Percentiles rank a stretch among this genome's conserved stretches.
These are phyloP conservation scores for Drosophila sordidula DNA, from an alignment of 2,888 invertebrate species.

Conservation along the genomic window DNA sequence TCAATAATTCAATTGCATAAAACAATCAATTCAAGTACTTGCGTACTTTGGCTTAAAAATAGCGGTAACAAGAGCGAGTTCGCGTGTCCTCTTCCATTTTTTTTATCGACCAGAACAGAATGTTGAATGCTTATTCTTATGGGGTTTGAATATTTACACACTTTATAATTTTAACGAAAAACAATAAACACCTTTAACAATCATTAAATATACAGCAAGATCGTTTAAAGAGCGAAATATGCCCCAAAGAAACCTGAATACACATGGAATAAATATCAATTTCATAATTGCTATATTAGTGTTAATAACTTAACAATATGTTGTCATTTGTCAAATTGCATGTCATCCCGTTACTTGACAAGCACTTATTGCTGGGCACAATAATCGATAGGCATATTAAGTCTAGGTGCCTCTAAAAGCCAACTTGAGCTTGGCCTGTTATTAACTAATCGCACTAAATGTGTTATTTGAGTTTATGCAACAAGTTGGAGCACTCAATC, in stretches of 20 bases:
- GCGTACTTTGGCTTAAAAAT: no score
- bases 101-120: no score
- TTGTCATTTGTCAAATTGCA: no score
- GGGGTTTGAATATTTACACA: no score
- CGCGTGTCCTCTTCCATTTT: no score
- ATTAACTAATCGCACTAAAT: background rate
- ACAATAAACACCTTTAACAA: no score
- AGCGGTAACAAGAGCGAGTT: background rate
- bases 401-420: background rate
- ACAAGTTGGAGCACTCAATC: background rate
- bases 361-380: background rate
- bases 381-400: background rate
- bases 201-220: no score
- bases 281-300: background rate
- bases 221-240: no score
- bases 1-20: constrained; percentile 16
- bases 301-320: no score
- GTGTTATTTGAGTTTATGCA: background rate
- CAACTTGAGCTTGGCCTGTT: background rate
- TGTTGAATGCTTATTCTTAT: no score
- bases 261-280: background rate
- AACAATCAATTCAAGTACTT: background rate
- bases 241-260: no score
- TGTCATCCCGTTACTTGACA: background rate
- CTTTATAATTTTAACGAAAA: no score